A percentile compares a stretch with the other conserved stretches of the same genome.
Conservation (phyloP, 2,797 vertebrate species). For the Sardinella longiceps region DNA sequence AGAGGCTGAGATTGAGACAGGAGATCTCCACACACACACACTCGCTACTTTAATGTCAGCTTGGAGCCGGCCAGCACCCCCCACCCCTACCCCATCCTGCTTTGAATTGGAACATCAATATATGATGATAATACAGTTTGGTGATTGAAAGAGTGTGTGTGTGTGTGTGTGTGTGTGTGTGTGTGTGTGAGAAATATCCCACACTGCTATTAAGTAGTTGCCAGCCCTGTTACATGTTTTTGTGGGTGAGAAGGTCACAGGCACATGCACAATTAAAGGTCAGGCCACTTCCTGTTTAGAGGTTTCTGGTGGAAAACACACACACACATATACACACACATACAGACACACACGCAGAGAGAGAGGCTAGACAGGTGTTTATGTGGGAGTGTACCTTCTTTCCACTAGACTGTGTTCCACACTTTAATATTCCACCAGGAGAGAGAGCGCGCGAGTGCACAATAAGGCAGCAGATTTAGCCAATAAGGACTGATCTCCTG, state of each 20-base stretch:
- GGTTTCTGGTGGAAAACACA: neutral
- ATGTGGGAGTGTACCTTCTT: too few species aligned
- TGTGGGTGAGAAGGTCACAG: conserved; percentile 12
- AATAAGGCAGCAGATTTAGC: too few species aligned
- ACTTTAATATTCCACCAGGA: too few species aligned
- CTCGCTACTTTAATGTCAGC: neutral
- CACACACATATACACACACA: neutral
- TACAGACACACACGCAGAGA: neutral
- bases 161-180: conserved; percentile 19
- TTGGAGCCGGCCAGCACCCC: neutral
- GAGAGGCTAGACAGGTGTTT: too few species aligned
- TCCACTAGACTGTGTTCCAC: too few species aligned
- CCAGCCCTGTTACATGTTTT: neutral
- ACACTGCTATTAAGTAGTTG: neutral
- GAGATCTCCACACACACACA: neutral
- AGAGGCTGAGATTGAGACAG: neutral
- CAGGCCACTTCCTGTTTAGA: conserved; percentile 19
- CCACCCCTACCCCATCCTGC: neutral
- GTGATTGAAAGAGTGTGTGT: conserved; percentile 34
- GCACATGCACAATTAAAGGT: conserved; percentile 13
- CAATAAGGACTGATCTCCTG: neutral
- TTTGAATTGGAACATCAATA: conserved; percentile 3
- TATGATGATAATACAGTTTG: conserved; percentile 21
- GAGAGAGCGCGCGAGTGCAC: too few species aligned
- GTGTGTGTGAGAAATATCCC: neutral